These are phyloP conservation scores for Loxodonta africana DNA, from an alignment of 2,113 vertebrate species.

Conservation along the genomic window DNA sequence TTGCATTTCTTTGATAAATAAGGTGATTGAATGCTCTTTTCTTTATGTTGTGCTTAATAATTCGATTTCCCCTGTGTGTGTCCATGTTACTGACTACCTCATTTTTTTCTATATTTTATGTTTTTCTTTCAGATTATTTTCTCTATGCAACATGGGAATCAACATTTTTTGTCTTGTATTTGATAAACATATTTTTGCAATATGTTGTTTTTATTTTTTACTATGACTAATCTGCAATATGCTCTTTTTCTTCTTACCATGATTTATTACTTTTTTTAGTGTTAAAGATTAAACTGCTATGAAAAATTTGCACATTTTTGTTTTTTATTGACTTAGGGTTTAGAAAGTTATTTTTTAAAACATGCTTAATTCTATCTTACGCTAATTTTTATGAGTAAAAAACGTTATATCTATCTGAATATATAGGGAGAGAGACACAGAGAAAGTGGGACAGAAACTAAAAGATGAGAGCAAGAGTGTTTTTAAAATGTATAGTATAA, in stretches of 20 bases:
- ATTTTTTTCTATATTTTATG: constrained; percentile 46
- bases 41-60: not conserved
- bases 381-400: constrained; percentile 33
- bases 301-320: constrained; percentile 18
- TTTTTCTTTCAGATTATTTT: not conserved
- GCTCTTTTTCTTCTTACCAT: not conserved
- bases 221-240: not conserved
- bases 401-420: not conserved
- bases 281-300: constrained; percentile 1
- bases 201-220: constrained; percentile 30
- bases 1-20: constrained; percentile 59
- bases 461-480: not conserved
- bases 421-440: not conserved
- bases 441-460: no score
- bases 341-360: constrained; percentile 37
- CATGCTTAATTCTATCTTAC: constrained; percentile 10
- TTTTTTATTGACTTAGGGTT: constrained; percentile 50
- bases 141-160: not conserved
- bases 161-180: constrained; percentile 22
- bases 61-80: constrained; percentile 3
- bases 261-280: constrained; percentile 26
- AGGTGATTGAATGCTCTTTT: not conserved
- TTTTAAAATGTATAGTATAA: not conserved
- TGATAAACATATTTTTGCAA: constrained; percentile 48
- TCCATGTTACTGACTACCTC: not conserved